A percentile compares a stretch with the other conserved stretches of the same genome.
Evolutionary conservation across 2,113 vertebrate species (phyloP).

Genomic region (Tamias sibiricus): DNA sequence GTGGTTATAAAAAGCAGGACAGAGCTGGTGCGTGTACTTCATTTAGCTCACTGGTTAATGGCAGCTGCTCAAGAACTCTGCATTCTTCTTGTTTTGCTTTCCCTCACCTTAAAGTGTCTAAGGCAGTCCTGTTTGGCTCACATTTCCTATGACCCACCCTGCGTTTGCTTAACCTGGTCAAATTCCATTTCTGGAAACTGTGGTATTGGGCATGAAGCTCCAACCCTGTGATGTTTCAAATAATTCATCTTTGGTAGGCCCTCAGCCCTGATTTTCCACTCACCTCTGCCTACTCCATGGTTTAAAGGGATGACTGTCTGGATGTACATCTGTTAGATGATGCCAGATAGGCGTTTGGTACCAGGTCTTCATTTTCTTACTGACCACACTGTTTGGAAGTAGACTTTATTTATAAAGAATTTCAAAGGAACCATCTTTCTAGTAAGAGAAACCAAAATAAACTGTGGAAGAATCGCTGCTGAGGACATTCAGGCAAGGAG

Average conservation of each 20-base stretch:
- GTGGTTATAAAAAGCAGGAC: neutral
- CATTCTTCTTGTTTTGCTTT: slow-evolving; percentile 34
- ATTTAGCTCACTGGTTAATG: neutral
- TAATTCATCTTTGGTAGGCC: slow-evolving; percentile 64
- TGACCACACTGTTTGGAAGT: slow-evolving; percentile 61
- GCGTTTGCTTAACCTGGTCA: slow-evolving; percentile 73
- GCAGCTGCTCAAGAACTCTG: neutral
- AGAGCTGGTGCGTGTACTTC: neutral
- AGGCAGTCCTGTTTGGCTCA: slow-evolving; percentile 26
- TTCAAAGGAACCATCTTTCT: slow-evolving; percentile 72
- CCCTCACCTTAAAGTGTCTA: slow-evolving; percentile 2
- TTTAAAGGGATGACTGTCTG: slow-evolving; percentile 21
- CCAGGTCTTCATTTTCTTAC: slow-evolving; percentile 61
- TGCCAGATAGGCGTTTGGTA: slow-evolving; percentile 53
- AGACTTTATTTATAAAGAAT: slow-evolving; percentile 66
- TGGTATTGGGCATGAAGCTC: neutral
- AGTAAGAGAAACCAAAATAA: slow-evolving; percentile 73
- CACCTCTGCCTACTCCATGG: slow-evolving; percentile 43
- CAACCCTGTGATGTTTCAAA: slow-evolving; percentile 24
- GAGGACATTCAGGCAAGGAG: slow-evolving; percentile 61
- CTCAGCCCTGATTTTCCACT: slow-evolving; percentile 63
- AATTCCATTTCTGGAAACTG: slow-evolving; percentile 52
- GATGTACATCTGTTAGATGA: slow-evolving; percentile 45
- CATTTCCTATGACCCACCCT: slow-evolving; percentile 52
- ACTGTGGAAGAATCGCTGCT: slow-evolving; percentile 56